phyloP scores from a whole-genome alignment of 2,113 vertebrate genomes.

The Centropus bengalensis region DNA sequence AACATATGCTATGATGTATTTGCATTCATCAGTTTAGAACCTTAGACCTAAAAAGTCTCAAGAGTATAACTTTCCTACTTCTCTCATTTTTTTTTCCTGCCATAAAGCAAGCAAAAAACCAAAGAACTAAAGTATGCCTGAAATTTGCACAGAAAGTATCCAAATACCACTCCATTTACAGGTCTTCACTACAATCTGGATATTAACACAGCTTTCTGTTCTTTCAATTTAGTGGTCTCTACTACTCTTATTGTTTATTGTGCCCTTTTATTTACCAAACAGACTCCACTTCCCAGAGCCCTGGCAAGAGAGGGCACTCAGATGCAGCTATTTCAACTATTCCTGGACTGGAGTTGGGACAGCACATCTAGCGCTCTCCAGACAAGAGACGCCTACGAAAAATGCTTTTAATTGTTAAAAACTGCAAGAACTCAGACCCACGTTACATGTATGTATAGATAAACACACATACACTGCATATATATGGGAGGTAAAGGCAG shows the following conservation, averaged over 20 bases:
- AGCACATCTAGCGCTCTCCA: background rate
- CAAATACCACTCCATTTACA: background rate
- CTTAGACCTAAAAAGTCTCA: background rate
- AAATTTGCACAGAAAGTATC: background rate
- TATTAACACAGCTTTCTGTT: background rate
- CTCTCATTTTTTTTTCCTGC: background rate
- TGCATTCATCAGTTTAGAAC: background rate
- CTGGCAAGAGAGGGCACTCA: background rate
- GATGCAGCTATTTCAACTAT: background rate
- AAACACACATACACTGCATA: background rate
- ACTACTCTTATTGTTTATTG: background rate
- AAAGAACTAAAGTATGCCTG: background rate
- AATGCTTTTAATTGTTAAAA: background rate
- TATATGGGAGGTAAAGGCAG: background rate
- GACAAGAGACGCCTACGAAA: background rate
- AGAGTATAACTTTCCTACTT: background rate
- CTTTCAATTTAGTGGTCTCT: background rate
- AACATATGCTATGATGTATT: background rate
- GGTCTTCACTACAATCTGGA: background rate
- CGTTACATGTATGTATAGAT: rapidly evolving
- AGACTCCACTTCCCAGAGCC: background rate
- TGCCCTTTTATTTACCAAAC: background rate
- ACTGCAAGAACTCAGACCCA: background rate
- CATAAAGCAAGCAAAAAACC: background rate
- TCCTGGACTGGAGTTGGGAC: background rate